A percentile compares a stretch with the other conserved stretches of the same genome.
Conservation (phyloP, 2,888 invertebrate genomes). For the Agonopterix subpropinquella region DNA sequence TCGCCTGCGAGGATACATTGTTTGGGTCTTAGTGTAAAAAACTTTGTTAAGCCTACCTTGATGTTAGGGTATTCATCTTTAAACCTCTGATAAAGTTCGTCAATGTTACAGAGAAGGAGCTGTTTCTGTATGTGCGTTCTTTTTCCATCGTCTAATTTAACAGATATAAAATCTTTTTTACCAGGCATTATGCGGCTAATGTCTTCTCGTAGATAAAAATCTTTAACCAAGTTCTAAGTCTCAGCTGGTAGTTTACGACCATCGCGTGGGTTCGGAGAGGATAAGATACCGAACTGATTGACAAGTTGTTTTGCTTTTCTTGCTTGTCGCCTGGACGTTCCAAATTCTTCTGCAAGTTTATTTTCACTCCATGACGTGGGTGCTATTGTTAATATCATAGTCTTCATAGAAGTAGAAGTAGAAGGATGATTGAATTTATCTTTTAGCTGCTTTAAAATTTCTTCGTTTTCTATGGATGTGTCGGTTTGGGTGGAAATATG, state of each 20-base stretch:
- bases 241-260: slow-evolving; percentile 14
- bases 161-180: slow-evolving; percentile 14
- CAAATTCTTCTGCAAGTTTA: slow-evolving; percentile 15
- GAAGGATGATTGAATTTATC: slow-evolving; percentile 10
- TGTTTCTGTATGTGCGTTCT: slow-evolving; percentile 14
- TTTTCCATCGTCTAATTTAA: slow-evolving; percentile 16
- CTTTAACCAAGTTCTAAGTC: neutral
- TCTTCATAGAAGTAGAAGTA: slow-evolving; percentile 10
- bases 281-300: slow-evolving; percentile 14
- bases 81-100: slow-evolving; percentile 13
- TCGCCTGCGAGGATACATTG: slow-evolving; percentile 13
- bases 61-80: slow-evolving; percentile 9
- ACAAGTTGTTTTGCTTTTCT: slow-evolving; percentile 18
- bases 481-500: too few relatives aligned
- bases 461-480: too few relatives aligned
- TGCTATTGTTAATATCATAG: slow-evolving; percentile 13
- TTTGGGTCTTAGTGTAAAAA: slow-evolving; percentile 12
- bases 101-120: slow-evolving; percentile 5
- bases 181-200: slow-evolving; percentile 7
- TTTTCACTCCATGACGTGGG: slow-evolving; percentile 16
- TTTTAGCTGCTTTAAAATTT: too few relatives aligned
- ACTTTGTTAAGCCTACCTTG: slow-evolving; percentile 12
- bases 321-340: slow-evolving; percentile 17
- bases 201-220: slow-evolving; percentile 2
- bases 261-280: slow-evolving; percentile 15